Conservation (phyloP, 2,113 vertebrate genomes). For the Oryzias curvinotus region DNA sequence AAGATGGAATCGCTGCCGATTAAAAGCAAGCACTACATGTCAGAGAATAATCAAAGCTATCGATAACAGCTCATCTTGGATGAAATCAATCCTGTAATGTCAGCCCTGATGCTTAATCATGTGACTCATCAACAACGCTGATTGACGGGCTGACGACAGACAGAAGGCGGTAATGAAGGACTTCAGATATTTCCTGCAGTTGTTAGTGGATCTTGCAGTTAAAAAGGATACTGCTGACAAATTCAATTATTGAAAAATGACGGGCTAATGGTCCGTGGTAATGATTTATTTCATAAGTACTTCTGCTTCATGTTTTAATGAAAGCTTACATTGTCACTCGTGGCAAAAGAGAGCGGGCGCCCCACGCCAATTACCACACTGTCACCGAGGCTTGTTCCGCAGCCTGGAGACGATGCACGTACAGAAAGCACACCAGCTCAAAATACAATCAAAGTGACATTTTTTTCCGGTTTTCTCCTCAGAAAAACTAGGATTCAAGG, state of each 20-base stretch:
- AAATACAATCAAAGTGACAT: too few species aligned
- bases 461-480: conserved; percentile 16
- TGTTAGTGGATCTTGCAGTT: conserved; percentile 83
- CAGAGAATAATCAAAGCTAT: conserved; percentile 51
- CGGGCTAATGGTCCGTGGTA: conserved; percentile 93
- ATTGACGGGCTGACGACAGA: conserved; percentile 46
- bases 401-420: conserved; percentile 11
- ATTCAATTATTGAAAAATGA: conserved; percentile 96
- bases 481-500: neutral
- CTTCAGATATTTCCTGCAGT: conserved; percentile 25
- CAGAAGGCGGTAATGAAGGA: conserved; percentile 22
- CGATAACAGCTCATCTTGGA: conserved; percentile 46
- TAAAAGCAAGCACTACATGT: conserved; percentile 19
- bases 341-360: conserved; percentile 76
- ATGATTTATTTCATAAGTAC: conserved; percentile 95
- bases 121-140: conserved; percentile 42
- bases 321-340: conserved; percentile 82
- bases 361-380: conserved; percentile 80
- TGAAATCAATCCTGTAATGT: conserved; percentile 43
- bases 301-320: conserved; percentile 92
- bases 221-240: conserved; percentile 95
- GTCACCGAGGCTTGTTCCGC: conserved; percentile 29
- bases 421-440: too few species aligned
- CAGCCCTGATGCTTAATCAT: conserved; percentile 26
- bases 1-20: conserved; percentile 39